Conservation (phyloP, 2,888 invertebrate genomes). For the Zeuzera pyrina region DNA sequence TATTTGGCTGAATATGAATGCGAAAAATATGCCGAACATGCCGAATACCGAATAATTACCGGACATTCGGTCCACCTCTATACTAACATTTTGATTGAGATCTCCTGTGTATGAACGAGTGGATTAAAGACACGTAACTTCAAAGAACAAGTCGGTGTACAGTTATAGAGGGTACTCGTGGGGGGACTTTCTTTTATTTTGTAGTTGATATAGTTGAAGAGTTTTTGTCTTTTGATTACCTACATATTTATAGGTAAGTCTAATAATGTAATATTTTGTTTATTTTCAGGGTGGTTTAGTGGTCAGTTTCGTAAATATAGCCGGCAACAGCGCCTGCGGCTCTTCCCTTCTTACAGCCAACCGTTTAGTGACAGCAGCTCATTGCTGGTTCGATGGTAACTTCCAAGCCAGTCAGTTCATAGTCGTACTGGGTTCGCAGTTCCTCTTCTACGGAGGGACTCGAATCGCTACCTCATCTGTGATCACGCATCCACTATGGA, state of each 20-base stretch:
- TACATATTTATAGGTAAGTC: background rate
- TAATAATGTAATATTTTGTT: no score
- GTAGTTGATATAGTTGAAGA: background rate
- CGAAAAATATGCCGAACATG: no score
- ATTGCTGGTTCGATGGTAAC: slow-evolving; percentile 15
- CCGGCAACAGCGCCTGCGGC: slow-evolving; percentile 14
- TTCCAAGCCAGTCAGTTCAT: slow-evolving; percentile 12
- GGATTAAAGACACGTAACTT: no score
- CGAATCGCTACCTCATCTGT: slow-evolving; percentile 9
- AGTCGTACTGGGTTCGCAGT: slow-evolving; percentile 13
- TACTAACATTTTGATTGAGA: no score
- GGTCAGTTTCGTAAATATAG: slow-evolving; percentile 7
- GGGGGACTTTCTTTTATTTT: slow-evolving; percentile 1
- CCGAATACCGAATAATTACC: no score
- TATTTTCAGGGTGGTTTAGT: slow-evolving; percentile 13
- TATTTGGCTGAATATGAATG: no score
- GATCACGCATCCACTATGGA: slow-evolving; percentile 10
- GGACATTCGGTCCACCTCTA: no score
- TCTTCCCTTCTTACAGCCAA: slow-evolving; percentile 11
- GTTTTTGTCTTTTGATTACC: no score
- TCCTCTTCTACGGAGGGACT: slow-evolving; percentile 14
- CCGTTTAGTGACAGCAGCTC: slow-evolving; percentile 15
- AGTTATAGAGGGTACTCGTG: no score
- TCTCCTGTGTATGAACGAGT: no score
- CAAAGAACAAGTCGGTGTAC: no score